phyloP scores from a whole-genome alignment of 2,797 vertebrate species.

The Scyliorhinus canicula region DNA sequence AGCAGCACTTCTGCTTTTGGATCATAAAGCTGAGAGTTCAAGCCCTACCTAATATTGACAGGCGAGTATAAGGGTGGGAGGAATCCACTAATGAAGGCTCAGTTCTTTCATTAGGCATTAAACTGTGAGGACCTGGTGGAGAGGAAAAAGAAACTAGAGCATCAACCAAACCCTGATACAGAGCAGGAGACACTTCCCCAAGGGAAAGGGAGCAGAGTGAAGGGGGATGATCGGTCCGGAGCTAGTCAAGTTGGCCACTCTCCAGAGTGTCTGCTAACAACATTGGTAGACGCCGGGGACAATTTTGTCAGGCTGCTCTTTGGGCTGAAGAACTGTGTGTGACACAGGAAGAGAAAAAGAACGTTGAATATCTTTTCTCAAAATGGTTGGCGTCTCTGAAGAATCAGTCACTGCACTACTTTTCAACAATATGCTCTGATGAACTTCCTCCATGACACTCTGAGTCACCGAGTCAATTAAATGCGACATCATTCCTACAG shows the following conservation, averaged over 20 bases:
- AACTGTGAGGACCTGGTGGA: constrained; percentile 1
- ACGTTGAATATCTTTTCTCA: not conserved
- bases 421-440: not conserved
- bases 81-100: not conserved
- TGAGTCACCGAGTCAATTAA: not conserved
- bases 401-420: not conserved
- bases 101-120: not conserved
- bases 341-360: not conserved
- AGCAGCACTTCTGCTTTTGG: not conserved
- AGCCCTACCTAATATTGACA: not conserved
- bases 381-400: too few relatives aligned
- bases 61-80: not conserved
- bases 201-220: too few relatives aligned
- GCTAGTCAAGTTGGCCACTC: not conserved
- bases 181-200: not conserved
- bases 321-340: not conserved
- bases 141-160: not conserved
- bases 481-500: not conserved
- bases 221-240: not conserved
- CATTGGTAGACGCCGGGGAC: not conserved
- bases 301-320: not conserved
- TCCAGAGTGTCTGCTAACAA: not conserved
- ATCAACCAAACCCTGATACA: not conserved
- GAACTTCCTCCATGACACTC: too few relatives aligned
- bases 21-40: not conserved